phyloP scores from a whole-genome alignment of 2,113 vertebrate genomes.

The Semnopithecus entellus region DNA sequence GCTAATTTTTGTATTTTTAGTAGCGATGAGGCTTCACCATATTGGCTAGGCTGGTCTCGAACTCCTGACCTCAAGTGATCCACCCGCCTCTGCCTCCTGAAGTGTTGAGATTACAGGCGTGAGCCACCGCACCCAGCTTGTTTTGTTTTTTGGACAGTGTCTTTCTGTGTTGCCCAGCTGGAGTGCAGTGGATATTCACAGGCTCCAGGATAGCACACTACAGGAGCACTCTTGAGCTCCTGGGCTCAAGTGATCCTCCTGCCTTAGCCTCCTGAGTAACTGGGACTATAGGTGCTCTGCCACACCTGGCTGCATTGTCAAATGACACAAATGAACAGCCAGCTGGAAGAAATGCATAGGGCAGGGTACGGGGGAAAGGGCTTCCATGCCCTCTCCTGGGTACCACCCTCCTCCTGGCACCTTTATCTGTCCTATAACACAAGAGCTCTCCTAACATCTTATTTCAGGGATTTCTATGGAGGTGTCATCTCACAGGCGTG shows the following conservation, averaged over 20 bases:
- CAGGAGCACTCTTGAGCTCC: no score
- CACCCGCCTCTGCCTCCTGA: no score
- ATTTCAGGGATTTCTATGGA: background rate
- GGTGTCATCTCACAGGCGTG: background rate
- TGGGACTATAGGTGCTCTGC: background rate
- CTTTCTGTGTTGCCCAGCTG: background rate
- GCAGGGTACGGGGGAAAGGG: background rate
- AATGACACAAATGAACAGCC: background rate
- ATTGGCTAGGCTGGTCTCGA: no score
- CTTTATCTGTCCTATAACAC: background rate
- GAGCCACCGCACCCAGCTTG: no score
- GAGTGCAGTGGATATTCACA: background rate
- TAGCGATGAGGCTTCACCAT: no score
- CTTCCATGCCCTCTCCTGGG: background rate
- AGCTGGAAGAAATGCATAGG: background rate
- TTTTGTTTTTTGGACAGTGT: background rate
- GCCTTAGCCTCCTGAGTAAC: background rate
- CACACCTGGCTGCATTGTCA: background rate
- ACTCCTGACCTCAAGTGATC: no score
- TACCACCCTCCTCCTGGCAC: background rate
- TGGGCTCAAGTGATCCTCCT: background rate
- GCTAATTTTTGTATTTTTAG: no score
- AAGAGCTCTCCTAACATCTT: background rate
- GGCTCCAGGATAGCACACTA: background rate
- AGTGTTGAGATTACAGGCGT: no score